Base-by-base conservation (phyloP, 1,140 invertebrate genomes). In the Vollenhovia emeryi region DNA sequence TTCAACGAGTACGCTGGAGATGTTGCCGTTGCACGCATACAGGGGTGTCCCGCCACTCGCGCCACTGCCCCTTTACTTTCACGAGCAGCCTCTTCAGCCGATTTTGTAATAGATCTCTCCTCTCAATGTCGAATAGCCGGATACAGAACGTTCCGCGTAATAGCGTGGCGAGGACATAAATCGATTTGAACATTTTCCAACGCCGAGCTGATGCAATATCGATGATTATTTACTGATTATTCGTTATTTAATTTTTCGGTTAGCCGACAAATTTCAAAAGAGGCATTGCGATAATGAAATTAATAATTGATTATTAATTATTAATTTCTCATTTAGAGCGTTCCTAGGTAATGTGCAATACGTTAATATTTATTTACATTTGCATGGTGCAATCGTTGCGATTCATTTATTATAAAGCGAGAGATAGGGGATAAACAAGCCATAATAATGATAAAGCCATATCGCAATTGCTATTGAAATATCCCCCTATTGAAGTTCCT, bases 401-500 rank as follows among this genome's bases (percentile, higher is more conserved):
- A 40, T 40, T 48, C 15, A 52, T 82, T 82, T 71, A 73, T 71
- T 33, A 33, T 33, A 21, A 45, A 73, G 7, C 33, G 43, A 80
- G 76, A 27, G 50, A 80, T 69, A n/a, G 36, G 27, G 36, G 45
- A 64, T 64, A 50, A 66, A 82, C 36, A 68, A 71, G 52, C 24
- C 50, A 45, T 57, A 57, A 73, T 73, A 71, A 73, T 40, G 43
- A 43, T 57, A 45, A 73, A 82, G 66, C 50, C 78, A 27, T 45
- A 57, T 73, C 30, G 66, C 50, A 73, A 59, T 82, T n/a, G 33
- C 66, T 82, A 73, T 73, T 57, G 78, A 82, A 82, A 82, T 73
- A 71, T 57, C 50, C 66, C n/a, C 30, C 50, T 45, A 71, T 82
- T 82, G 78, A 82, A 73, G 50, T 59, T 57, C 36, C 40, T 33